A percentile compares a stretch with the other conserved stretches of the same genome.
These are phyloP conservation scores for Sandelia bainsii DNA, from an alignment of 2,797 vertebrate species.

Conservation along the genomic window DNA sequence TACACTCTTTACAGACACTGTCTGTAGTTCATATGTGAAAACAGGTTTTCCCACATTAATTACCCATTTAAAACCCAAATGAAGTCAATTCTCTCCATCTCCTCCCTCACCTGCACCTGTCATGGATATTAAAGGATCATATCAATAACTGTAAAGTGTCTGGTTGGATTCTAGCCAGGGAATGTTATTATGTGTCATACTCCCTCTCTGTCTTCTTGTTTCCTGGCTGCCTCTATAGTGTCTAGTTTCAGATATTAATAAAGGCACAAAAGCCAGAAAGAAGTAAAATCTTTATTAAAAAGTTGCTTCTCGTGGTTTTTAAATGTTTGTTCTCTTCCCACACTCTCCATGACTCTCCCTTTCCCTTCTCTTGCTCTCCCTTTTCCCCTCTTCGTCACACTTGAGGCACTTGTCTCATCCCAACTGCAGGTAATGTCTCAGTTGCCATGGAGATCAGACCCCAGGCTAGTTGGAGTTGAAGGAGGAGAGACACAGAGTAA, in stretches of 20 bases:
- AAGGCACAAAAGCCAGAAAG: neutral
- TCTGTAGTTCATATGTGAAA: neutral
- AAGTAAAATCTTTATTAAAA: conserved; percentile 6
- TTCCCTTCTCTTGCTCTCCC: neutral
- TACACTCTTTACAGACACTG: too few species aligned
- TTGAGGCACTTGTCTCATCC: conserved; percentile 25
- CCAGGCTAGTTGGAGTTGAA: conserved; percentile 18
- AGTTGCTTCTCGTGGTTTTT: neutral
- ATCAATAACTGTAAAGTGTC: conserved; percentile 9
- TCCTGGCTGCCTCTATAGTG: neutral
- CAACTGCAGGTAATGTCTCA: conserved; percentile 38
- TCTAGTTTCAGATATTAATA: conserved; percentile 6
- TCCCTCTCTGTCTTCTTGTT: neutral
- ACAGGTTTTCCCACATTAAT: neutral
- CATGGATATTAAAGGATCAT: neutral
- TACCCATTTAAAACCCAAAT: conserved; percentile 7
- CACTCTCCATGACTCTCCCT: neutral
- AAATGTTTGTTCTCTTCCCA: neutral
- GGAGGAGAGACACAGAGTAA: conserved; percentile 36
- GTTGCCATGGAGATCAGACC: conserved; percentile 59
- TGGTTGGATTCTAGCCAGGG: neutral
- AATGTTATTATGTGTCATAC: conserved; percentile 14
- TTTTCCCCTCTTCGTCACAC: conserved; percentile 3
- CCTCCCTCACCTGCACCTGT: neutral
- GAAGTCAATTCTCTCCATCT: neutral